Base-by-base conservation (phyloP, 2,888 invertebrate species). In the Melanargia galathea region DNA sequence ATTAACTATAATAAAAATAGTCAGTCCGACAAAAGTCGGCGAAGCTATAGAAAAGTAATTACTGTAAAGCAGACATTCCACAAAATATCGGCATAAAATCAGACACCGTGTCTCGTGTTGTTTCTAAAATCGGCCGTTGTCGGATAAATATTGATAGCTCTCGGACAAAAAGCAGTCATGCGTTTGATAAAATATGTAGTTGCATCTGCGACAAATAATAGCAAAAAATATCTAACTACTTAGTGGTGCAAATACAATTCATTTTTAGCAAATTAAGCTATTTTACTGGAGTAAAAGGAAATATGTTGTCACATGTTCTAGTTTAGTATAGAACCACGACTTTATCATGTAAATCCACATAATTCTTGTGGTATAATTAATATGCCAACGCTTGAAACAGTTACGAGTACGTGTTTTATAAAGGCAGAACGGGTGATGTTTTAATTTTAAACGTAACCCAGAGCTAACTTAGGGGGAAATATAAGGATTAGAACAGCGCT, bases 241-340 rank as follows among this genome's bases (percentile, higher is more conserved):
- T 16, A 40, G n/a, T 40, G 5, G n/a, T 7, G 16, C 16, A 40
- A 7, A 16, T 16, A 40, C 40, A 40, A 16, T 40, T 40, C 40
- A 40, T 40, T 40, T 7, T 16, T 40, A 16, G 40, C n/a, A 40
- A 40, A n/a, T n/a, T n/a, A n/a, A 40, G n/a, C 38, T 43, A 43
- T 43, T 20, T 20, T 43, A 18, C 43, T 20, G 8, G 18, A 8
- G 20, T 43, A 16, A 43, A 43, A 20, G 8, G 3, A 20, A 45
- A 45, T 20, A 18, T 45, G 7, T 43, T 20, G 7, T 10, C 45
- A 20, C 3, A 4, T 11, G 3, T 10, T 20, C 40, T 16, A 7
- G 7, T 7, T 40, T 7, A 40, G 11, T 11, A 18, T 10, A 45
- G 11, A 20, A 20, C 2, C 11, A 10, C 18, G 8, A 45, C 20